Percentiles rank a stretch among this genome's conserved stretches.
Evolutionary conservation across 2,797 vertebrate genomes (phyloP).

Genomic region (Heterohyrax brucei): DNA sequence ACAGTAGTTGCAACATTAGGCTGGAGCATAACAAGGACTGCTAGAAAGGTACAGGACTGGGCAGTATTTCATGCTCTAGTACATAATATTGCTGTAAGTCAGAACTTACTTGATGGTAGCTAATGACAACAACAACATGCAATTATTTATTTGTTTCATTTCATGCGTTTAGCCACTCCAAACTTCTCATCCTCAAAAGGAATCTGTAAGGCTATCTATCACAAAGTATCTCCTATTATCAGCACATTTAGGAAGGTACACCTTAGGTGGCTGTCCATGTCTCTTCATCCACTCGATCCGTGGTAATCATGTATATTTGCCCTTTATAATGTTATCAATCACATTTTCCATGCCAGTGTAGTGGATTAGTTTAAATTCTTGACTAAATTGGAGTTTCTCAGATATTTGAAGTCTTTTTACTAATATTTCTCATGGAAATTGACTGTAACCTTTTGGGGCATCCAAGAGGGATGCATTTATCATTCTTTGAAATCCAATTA

Average conservation of each 20-base stretch:
- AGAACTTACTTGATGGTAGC: no score
- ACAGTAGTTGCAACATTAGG: no score
- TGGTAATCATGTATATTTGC: neutral
- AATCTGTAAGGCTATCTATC: neutral
- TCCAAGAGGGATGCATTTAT: neutral
- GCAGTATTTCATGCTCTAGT: no score
- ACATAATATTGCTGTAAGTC: no score
- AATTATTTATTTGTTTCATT: neutral
- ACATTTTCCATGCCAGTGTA: neutral
- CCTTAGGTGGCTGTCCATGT: neutral
- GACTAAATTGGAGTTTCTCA: neutral
- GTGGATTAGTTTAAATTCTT: neutral
- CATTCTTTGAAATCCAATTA: neutral
- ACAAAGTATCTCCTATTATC: neutral
- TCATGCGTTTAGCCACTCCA: neutral
- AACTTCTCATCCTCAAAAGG: neutral
- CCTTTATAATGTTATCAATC: neutral
- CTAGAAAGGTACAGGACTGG: no score
- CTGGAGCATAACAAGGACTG: no score
- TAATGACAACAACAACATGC: no score
- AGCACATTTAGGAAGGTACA: neutral
- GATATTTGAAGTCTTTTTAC: neutral
- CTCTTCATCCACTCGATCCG: neutral
- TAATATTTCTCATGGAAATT: neutral
- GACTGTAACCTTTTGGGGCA: neutral